A percentile compares a stretch with the other conserved stretches of the same genome.
Conservation (phyloP, 2,888 invertebrate species). For the Tyria jacobaeae region DNA sequence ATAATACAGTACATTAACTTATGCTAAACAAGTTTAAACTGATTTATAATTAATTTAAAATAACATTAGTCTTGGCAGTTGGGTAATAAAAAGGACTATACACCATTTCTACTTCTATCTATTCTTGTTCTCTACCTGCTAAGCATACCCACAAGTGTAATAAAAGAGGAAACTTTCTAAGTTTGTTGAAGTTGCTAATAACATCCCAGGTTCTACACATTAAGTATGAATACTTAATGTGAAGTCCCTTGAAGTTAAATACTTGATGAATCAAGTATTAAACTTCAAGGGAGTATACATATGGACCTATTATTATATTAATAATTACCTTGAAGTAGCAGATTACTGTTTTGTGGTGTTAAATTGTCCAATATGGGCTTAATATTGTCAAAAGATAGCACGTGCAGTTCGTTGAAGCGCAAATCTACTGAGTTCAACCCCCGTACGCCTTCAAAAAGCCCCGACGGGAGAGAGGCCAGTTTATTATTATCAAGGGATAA, state of each 20-base stretch:
- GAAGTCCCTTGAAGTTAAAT: no score
- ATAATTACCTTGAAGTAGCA: conserved; percentile 91
- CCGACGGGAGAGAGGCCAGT: conserved; percentile 89
- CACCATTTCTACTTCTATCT: conserved; percentile 59
- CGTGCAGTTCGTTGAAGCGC: conserved; percentile 91
- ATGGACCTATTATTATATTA: conserved; percentile 70
- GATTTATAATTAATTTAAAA: conserved; percentile 49
- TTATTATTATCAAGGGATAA: conserved; percentile 92
- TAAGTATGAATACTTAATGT: no score
- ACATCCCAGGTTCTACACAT: conserved; percentile 69
- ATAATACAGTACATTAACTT: no score
- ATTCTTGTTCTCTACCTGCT: conserved; percentile 51
- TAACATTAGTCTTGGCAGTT: no score
- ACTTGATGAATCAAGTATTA: conserved; percentile 78
- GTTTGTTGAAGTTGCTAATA: conserved; percentile 73
- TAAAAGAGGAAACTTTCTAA: conserved; percentile 76
- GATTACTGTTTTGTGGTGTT: conserved; percentile 90
- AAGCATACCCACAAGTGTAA: conserved; percentile 72
- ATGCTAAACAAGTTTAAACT: conserved; percentile 27
- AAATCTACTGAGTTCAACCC: conserved; percentile 91
- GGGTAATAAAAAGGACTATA: conserved; percentile 57
- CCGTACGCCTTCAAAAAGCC: conserved; percentile 91
- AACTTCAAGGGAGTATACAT: conserved; percentile 70
- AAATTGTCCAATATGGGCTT: conserved; percentile 92
- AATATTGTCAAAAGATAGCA: conserved; percentile 91